Evolutionary conservation across 2,888 invertebrate species (phyloP).

Genomic region (Sialis fuliginosa): DNA sequence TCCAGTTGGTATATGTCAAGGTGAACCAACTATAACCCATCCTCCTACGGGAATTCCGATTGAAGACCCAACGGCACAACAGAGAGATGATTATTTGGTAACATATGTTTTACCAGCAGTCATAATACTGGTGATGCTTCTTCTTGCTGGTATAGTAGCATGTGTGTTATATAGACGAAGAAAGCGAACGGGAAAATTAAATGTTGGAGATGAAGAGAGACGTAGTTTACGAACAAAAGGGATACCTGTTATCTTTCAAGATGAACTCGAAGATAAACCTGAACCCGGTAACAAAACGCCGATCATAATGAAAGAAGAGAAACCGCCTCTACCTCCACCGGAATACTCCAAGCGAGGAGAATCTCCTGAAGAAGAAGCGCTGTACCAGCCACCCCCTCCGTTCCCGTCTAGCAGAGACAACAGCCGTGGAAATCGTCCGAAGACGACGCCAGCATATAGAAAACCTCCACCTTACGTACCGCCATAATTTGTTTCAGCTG

Average conservation of each 20-base stretch:
- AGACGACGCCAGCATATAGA: constrained; percentile 78
- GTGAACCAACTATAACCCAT: constrained; percentile 20
- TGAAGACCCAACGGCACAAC: constrained; percentile 16
- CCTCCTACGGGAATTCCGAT: constrained; percentile 12
- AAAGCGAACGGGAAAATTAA: constrained; percentile 71
- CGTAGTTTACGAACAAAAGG: constrained; percentile 67
- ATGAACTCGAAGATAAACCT: constrained; percentile 87
- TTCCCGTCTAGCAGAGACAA: constrained; percentile 58
- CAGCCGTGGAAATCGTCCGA: constrained; percentile 56
- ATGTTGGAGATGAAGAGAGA: constrained; percentile 63
- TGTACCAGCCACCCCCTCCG: constrained; percentile 83
- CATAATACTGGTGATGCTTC: constrained; percentile 72
- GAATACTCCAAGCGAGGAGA: constrained; percentile 39
- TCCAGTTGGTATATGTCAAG: constrained; percentile 39
- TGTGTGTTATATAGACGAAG: constrained; percentile 72
- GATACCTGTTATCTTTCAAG: constrained; percentile 93
- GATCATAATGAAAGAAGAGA: constrained; percentile 86
- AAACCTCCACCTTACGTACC: constrained; percentile 96
- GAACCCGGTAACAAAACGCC: constrained; percentile 82
- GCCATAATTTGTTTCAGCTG: constrained; percentile 44
- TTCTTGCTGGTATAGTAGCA: constrained; percentile 74
- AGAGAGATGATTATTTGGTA: constrained; percentile 45
- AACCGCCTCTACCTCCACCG: constrained; percentile 78
- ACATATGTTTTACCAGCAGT: constrained; percentile 82
- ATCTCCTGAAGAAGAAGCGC: constrained; percentile 37